These are phyloP conservation scores for Clinocottus analis DNA, from an alignment of 2,113 vertebrate species.

Conservation along the genomic window DNA sequence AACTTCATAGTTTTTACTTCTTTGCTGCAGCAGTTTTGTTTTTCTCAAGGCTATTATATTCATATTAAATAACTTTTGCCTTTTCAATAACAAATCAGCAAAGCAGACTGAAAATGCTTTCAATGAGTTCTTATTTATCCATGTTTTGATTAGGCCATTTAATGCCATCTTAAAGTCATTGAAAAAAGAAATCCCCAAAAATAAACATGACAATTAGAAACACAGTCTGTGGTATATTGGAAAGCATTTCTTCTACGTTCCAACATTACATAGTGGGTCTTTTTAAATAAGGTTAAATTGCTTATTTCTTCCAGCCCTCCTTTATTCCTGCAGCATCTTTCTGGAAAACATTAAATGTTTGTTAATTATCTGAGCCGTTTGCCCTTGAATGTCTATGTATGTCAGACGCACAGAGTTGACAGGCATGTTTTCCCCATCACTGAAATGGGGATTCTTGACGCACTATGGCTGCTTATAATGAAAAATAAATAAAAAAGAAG, in stretches of 20 bases:
- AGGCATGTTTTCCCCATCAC: constrained; percentile 51
- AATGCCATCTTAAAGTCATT: constrained; percentile 53
- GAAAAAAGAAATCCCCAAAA: constrained; percentile 42
- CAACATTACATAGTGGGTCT: constrained; percentile 53
- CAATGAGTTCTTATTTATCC: constrained; percentile 26
- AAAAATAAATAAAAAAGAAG: constrained; percentile 11
- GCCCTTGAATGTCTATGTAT: constrained; percentile 37
- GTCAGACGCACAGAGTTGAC: constrained; percentile 30
- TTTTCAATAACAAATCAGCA: constrained; percentile 40
- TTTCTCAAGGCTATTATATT: background rate
- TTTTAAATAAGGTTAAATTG: constrained; percentile 48
- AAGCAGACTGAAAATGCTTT: constrained; percentile 6
- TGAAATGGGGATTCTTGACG: constrained; percentile 15
- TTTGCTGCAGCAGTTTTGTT: background rate
- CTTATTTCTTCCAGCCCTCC: constrained; percentile 53
- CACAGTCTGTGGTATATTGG: constrained; percentile 1
- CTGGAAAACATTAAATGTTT: constrained; percentile 70
- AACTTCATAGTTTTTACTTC: background rate
- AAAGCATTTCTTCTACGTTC: constrained; percentile 39
- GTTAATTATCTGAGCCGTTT: constrained; percentile 51
- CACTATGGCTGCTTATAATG: constrained; percentile 25
- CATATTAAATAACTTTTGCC: constrained; percentile 6
- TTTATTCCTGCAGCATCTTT: constrained; percentile 32
- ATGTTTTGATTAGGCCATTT: constrained; percentile 46
- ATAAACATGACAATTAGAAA: constrained; percentile 58